Conservation (phyloP, 2,113 vertebrate species). For the Tapirus terrestris region DNA sequence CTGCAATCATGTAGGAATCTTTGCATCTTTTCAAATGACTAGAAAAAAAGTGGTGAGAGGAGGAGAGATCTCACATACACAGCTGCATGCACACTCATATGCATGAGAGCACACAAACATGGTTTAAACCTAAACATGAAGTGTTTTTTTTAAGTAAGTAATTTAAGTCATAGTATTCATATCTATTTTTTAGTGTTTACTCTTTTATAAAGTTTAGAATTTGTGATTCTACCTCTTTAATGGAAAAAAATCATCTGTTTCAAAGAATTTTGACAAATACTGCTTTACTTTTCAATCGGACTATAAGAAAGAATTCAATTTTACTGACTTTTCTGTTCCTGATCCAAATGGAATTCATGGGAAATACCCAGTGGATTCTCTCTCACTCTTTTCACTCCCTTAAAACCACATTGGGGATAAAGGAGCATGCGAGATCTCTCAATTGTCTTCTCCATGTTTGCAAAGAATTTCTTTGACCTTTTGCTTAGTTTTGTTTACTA, state of each 20-base stretch:
- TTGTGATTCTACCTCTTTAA: not conserved
- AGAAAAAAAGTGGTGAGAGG: not conserved
- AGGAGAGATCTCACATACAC: not conserved
- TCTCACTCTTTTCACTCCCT: not conserved
- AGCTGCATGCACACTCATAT: too few species aligned
- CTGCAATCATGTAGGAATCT: not conserved
- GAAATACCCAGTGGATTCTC: not conserved
- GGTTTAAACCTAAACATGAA: not conserved
- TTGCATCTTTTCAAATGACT: not conserved
- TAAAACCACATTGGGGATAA: not conserved
- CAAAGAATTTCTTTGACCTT: not conserved
- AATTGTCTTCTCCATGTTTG: not conserved
- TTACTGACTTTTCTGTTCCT: not conserved
- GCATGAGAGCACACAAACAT: accelerated
- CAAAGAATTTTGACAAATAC: not conserved
- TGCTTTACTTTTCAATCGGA: not conserved
- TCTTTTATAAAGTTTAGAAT: not conserved
- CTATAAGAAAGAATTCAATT: not conserved
- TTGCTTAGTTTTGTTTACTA: constrained; percentile 52
- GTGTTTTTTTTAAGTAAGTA: not conserved
- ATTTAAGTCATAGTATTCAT: not conserved
- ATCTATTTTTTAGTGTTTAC: not conserved
- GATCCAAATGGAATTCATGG: not conserved
- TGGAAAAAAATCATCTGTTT: not conserved
- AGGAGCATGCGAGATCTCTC: not conserved